Evolutionary conservation across 2,797 vertebrate species (phyloP).

Genomic region (Helostoma temminkii): DNA sequence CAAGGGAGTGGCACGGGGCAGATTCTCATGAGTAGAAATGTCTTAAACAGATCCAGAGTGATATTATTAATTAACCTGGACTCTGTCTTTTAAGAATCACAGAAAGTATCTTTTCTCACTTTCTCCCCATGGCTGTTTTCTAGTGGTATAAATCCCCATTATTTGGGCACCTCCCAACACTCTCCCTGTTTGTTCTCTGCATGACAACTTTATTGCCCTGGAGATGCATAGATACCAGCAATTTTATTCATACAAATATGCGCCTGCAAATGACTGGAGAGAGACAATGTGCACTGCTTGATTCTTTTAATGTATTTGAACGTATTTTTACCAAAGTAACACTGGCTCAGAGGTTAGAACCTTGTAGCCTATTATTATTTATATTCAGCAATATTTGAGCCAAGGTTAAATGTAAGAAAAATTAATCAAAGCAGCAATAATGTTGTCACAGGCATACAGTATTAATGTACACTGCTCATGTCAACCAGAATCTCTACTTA

Average conservation of each 20-base stretch:
- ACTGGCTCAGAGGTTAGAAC: too few species aligned
- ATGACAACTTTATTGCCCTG: conserved; percentile 45
- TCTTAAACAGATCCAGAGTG: neutral
- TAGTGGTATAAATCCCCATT: conserved; percentile 33
- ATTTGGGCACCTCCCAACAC: conserved; percentile 38
- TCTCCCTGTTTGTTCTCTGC: conserved; percentile 21
- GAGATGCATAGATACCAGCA: conserved; percentile 46
- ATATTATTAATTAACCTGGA: conserved; percentile 24
- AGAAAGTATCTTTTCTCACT: conserved; percentile 21
- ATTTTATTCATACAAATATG: conserved; percentile 70
- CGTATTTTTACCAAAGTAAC: conserved; percentile 60
- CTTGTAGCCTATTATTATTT: conserved; percentile 68
- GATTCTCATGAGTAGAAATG: conserved; percentile 11
- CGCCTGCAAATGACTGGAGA: conserved; percentile 65
- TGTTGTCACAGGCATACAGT: conserved; percentile 61
- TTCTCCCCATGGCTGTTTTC: conserved; percentile 33
- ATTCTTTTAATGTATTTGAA: conserved; percentile 60
- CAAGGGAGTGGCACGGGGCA: conserved; percentile 4
- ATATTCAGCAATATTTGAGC: conserved; percentile 64
- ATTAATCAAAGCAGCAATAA: conserved; percentile 61
- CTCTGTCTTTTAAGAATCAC: conserved; percentile 31
- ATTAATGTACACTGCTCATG: conserved; percentile 62
- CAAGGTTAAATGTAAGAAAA: conserved; percentile 71
- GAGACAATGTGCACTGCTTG: conserved; percentile 63
- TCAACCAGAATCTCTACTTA: conserved; percentile 42